Evolutionary conservation across 2,113 vertebrate genomes (phyloP).

Genomic region (Hippocampus guttulatus): DNA sequence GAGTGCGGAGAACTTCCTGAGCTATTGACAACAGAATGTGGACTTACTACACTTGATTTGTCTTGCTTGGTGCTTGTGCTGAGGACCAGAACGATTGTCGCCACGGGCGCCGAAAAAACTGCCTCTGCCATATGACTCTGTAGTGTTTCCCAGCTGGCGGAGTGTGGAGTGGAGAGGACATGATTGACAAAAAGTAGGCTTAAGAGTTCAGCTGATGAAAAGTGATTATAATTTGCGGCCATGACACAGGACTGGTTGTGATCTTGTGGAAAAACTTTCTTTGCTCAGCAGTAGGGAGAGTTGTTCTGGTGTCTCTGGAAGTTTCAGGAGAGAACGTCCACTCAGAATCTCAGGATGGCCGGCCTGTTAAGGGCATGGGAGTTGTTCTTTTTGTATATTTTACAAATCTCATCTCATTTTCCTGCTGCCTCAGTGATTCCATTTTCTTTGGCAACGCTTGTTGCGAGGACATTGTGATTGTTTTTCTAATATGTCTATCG

Average conservation of each 20-base stretch:
- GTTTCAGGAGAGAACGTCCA: conserved; percentile 27
- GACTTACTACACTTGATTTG: conserved; percentile 50
- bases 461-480: conserved; percentile 86
- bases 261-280: conserved; percentile 52
- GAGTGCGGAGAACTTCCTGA: conserved; percentile 67
- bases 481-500: conserved; percentile 83
- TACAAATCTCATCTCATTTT: conserved; percentile 79
- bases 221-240: conserved; percentile 21
- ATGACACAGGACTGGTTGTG: conserved; percentile 33
- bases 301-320: conserved; percentile 24
- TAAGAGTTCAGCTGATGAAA: conserved; percentile 7
- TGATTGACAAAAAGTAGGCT: conserved; percentile 38
- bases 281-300: background rate
- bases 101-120: conserved; percentile 43
- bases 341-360: background rate
- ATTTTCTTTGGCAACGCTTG: conserved; percentile 86
- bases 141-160: conserved; percentile 25
- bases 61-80: conserved; percentile 61
- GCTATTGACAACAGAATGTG: conserved; percentile 44
- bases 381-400: conserved; percentile 80
- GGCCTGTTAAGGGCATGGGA: conserved; percentile 15
- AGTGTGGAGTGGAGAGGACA: conserved; percentile 62
- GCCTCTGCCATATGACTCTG: conserved; percentile 39
- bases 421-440: conserved; percentile 78
- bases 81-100: conserved; percentile 43